These are phyloP conservation scores for Mimachlamys varia DNA, from an alignment of 2,888 invertebrate genomes.

Conservation along the genomic window DNA sequence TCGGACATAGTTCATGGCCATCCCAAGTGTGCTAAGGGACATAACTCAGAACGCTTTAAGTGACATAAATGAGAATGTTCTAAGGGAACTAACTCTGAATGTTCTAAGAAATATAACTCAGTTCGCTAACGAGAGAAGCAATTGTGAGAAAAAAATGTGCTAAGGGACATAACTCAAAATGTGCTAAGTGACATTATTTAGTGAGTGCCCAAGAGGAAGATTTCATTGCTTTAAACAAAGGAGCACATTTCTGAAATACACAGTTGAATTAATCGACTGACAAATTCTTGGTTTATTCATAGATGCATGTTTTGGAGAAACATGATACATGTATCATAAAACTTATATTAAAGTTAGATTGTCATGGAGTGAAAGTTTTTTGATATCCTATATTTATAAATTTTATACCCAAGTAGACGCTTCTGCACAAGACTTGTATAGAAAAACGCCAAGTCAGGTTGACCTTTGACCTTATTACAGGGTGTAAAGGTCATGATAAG, in stretches of 20 bases:
- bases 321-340: neutral
- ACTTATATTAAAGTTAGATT: neutral
- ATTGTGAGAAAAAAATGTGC: neutral
- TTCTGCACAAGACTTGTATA: neutral
- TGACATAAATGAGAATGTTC: neutral
- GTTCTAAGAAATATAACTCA: neutral
- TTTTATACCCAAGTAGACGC: neutral
- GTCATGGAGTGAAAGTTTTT: conserved; percentile 4
- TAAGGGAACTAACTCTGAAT: neutral
- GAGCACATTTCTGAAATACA: no score
- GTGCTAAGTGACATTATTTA: no score
- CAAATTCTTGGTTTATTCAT: neutral
- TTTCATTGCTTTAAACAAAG: neutral
- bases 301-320: neutral
- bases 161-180: neutral
- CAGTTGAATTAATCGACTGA: neutral
- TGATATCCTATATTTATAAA: neutral
- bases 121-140: neutral
- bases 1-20: conserved; percentile 28
- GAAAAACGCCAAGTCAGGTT: neutral
- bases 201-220: neutral
- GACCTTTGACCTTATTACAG: neutral
- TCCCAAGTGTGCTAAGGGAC: neutral
- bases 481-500: neutral
- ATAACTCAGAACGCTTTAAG: neutral